Conservation (phyloP, 2,888 invertebrate genomes). For the Chymomyza fuscimana region DNA sequence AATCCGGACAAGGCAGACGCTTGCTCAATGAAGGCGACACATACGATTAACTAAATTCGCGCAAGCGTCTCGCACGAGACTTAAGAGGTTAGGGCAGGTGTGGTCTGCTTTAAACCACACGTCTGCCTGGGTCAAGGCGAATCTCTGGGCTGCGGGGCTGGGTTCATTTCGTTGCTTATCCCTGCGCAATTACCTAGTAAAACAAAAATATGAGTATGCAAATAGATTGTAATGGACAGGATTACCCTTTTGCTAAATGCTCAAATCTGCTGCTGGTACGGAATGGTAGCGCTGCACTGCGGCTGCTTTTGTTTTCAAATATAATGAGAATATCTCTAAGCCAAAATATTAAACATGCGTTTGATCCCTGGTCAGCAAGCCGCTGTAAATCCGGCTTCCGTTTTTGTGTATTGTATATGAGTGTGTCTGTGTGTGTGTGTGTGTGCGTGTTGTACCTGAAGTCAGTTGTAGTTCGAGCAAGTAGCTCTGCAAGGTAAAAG, state of each 20-base stretch:
- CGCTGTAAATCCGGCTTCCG: conserved; percentile 67
- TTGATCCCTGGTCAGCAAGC: conserved; percentile 56
- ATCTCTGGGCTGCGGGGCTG: conserved; percentile 34
- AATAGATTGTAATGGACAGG: conserved; percentile 77
- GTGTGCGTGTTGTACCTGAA: conserved; percentile 49
- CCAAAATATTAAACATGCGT: conserved; percentile 76
- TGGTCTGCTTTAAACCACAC: conserved; percentile 32
- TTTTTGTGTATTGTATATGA: conserved; percentile 33
- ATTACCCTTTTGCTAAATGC: conserved; percentile 74
- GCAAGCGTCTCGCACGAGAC: conserved; percentile 44
- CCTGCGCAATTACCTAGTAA: conserved; percentile 76
- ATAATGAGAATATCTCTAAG: conserved; percentile 77
- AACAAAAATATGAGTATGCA: conserved; percentile 76
- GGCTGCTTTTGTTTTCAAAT: conserved; percentile 66
- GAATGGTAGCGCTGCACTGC: background rate
- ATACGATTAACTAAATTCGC: conserved; percentile 70
- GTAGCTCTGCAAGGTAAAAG: conserved; percentile 54
- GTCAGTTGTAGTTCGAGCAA: conserved; percentile 39
- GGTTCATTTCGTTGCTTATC: conserved; percentile 71
- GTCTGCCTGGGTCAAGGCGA: conserved; percentile 43
- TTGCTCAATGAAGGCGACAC: conserved; percentile 54
- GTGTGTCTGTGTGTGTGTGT: conserved; percentile 26
- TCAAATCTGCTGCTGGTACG: conserved; percentile 48
- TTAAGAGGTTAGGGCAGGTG: conserved; percentile 40
- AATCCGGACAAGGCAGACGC: conserved; percentile 44